Evolutionary conservation across 2,113 vertebrate species (phyloP).

Genomic region (Scytalopus superciliaris): DNA sequence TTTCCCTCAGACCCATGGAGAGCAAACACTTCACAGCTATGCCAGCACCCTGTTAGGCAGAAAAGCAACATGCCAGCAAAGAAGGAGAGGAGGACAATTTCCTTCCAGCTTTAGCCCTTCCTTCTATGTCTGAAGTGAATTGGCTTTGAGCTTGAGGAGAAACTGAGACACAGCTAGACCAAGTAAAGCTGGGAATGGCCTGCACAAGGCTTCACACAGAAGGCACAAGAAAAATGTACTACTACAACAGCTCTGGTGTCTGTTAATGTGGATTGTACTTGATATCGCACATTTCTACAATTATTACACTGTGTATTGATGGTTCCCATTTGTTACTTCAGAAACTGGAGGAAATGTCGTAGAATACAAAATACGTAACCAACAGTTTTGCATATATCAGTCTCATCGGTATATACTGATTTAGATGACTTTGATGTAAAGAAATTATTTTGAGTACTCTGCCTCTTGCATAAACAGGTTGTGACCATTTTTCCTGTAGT

Average conservation of each 20-base stretch:
- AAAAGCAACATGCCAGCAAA: not conserved
- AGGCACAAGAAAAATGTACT: accelerated
- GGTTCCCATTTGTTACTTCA: not conserved
- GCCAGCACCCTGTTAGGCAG: not conserved
- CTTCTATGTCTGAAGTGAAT: not conserved
- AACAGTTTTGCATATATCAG: not conserved
- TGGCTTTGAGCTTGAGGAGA: not conserved
- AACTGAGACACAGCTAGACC: not conserved
- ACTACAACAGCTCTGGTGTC: not conserved
- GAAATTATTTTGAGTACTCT: not conserved
- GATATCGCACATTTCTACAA: not conserved
- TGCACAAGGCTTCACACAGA: not conserved
- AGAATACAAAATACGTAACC: not conserved
- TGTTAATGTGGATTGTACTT: not conserved
- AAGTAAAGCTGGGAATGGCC: not conserved
- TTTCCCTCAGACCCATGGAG: not conserved
- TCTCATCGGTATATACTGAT: not conserved
- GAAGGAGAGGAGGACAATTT: not conserved
- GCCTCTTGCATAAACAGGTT: not conserved
- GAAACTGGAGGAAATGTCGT: not conserved
- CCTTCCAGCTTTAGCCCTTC: not conserved
- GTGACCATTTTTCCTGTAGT: not conserved
- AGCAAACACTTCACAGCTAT: not conserved
- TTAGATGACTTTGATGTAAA: not conserved
- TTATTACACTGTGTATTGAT: not conserved